Evolutionary conservation across 2,113 vertebrate species (phyloP).

Genomic region (Caracal caracal): DNA sequence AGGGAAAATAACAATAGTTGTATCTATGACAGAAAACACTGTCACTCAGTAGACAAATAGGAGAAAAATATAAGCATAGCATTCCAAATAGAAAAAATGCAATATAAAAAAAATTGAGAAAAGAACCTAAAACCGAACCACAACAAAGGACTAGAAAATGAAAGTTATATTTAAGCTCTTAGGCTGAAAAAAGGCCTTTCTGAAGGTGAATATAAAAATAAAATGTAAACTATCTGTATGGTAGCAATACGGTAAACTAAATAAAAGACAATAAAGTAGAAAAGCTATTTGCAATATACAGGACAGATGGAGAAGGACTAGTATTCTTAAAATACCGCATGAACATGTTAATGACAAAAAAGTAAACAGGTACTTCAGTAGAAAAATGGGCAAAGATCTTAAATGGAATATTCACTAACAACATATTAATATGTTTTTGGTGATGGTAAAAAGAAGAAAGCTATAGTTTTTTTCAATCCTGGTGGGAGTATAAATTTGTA

Average conservation of each 20-base stretch:
- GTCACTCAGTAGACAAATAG: background rate
- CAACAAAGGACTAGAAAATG: background rate
- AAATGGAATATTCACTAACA: background rate
- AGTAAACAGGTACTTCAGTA: background rate
- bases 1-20: background rate
- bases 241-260: background rate
- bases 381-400: background rate
- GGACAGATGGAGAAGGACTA: background rate
- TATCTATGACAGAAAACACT: background rate
- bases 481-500: background rate
- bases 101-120: background rate
- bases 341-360: constrained; percentile 1
- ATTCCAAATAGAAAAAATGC: background rate
- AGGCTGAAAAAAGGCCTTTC: background rate
- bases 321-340: background rate
- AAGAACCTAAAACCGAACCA: background rate
- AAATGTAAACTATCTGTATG: background rate
- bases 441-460: background rate
- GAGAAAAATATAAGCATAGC: background rate
- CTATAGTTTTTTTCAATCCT: background rate
- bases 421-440: background rate
- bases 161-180: background rate
- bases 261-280: background rate
- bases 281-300: background rate
- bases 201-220: background rate